Evolutionary conservation across 2,113 vertebrate genomes (phyloP), one percentile per base, ranked within the genome.

Genomic region (Microcebus murinus): DNA sequence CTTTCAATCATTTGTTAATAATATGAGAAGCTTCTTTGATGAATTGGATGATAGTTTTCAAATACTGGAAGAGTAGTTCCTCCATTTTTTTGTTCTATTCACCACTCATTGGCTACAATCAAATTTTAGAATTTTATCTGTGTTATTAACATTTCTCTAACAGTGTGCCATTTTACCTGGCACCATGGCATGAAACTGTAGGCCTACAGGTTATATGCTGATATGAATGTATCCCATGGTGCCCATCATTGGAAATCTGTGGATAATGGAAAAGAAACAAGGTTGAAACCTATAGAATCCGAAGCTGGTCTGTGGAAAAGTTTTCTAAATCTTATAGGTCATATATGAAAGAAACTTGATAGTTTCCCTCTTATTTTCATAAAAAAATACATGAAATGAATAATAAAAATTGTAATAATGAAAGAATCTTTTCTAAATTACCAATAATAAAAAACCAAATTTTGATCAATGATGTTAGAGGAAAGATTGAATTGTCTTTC

Each of bases 401-500:
- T 45, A 84, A 68, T 63, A 45, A 87, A 83, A 20, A 65, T 65
- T 52, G 0, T 87, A 25, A 59, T 83, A 21, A 20, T 48, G 10
- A 87, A 80, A 79, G 7, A 45, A 71, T 61, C 52, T 89, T 95
- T 85, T 57, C 25, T 29, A 39, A 89, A 84, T 9, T 39, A 61
- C 61, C 74, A 42, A 23, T 84, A 79, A 63, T 89, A 63, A 67
- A 42, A 67, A 74, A 85, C 4, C 9, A 74, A 52, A 86, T 45
- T 81, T 94, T 63, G 36, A 27, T 79, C 20, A 8, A 20, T 70
- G 31, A 45, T 20, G 9, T 36, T 90, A 87, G 21, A 88, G 10
- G 17, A 93, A 90, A 87, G n/a, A 87, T 42, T 82, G 45, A 90
- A 39, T 73, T 90, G n/a, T 31, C n/a, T 65, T 63, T 88, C 74